phyloP scores from a whole-genome alignment of 2,797 vertebrate species.

The Pseudochirops corinnae region DNA sequence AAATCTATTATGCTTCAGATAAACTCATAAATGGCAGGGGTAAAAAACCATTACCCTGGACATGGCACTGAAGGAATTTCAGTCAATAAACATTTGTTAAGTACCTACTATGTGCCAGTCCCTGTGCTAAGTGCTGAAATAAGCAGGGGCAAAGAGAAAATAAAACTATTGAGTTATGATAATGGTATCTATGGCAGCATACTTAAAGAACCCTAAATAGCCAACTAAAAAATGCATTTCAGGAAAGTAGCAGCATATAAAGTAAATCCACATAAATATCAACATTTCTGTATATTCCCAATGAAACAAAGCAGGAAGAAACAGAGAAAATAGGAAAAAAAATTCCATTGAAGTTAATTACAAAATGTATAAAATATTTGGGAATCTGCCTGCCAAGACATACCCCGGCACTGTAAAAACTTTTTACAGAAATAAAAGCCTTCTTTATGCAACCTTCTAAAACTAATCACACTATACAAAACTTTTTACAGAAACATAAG shows the following conservation, averaged over 20 bases:
- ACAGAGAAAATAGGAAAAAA: not conserved
- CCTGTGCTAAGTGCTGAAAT: not conserved
- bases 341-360: not conserved
- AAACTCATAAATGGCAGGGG: not conserved
- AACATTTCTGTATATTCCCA: not conserved
- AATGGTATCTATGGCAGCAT: not conserved
- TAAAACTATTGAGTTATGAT: not conserved
- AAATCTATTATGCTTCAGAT: not conserved
- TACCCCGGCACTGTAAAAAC: not conserved
- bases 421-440: too few relatives aligned
- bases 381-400: not conserved
- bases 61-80: not conserved
- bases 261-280: not conserved
- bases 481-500: not conserved
- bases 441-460: too few relatives aligned
- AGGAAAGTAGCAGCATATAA: not conserved
- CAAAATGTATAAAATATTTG: not conserved
- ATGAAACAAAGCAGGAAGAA: not conserved
- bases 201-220: not conserved
- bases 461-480: not conserved
- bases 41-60: not conserved
- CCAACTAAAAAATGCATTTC: not conserved
- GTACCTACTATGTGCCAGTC: not conserved
- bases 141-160: not conserved
- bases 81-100: not conserved